Base-by-base conservation (phyloP, 2,888 invertebrate species). In the Cosmia trapezina region DNA sequence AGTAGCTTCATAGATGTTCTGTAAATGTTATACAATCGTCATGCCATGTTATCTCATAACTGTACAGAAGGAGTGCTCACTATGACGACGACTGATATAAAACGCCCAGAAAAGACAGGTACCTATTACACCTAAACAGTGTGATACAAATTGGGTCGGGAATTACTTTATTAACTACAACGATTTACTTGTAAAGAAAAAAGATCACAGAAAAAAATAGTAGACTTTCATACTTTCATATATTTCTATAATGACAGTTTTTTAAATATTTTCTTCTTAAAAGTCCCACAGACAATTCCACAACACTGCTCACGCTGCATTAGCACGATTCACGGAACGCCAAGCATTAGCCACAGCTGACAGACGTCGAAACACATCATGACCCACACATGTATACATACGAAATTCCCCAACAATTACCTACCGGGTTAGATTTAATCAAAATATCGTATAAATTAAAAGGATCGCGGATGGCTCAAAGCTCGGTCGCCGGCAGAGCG, bases 371-470 rank as follows among this genome's bases (percentile, higher is more conserved):
- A 61, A 69, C 56, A 54, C n/a, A 4, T 11, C 63, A 22, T n/a
- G 41, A 33, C 47, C 19, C 28, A 65, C 37, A 51, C 17, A 59
- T 0, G 14, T 51, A 22, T 5, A 33, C 19, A 28, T n/a, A 59
- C 8, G 28, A 51, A 67, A 61, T 62, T 57, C 56, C 37, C 11
- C 43, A 33, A 53, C 37, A 73, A 70, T 70, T 70, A 79, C 64
- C 57, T 47, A 60, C 28, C n/a, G 53, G 51, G 59, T 76, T 73
- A 71, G 60, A 71, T 73, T 77, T 56, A 77, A 77, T 74, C 71
- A 71, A 81, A 68, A 70, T 69, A 81, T 82, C 69, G 74, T 56
- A 68, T 69, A 68, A 71, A 77, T 73, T 73, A 75, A 80, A 82
- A 75, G 56, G 68, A 70, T 63, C 45, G 54, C 45, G 68, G 53